These are phyloP conservation scores for Amphiprion percula DNA, from an alignment of 2,113 vertebrate genomes.

Conservation along the genomic window DNA sequence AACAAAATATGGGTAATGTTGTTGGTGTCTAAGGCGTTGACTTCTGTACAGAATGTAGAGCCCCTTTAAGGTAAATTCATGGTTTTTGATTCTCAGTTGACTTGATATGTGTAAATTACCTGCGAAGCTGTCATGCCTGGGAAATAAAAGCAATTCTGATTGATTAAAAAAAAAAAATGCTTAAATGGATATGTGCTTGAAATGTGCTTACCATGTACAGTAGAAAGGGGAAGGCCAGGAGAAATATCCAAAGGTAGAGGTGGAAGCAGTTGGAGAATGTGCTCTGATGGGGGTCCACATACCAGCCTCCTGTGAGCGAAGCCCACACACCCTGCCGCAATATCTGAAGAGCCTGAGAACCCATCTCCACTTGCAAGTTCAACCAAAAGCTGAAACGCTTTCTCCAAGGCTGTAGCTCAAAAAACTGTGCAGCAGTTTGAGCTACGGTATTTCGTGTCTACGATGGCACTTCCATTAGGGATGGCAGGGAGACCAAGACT, in stretches of 20 bases:
- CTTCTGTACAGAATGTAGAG: background rate
- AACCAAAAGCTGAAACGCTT: conserved; percentile 56
- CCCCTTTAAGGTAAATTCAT: background rate
- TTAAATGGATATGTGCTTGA: background rate
- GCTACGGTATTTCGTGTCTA: conserved; percentile 76
- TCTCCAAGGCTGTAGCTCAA: conserved; percentile 63
- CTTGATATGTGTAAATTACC: background rate
- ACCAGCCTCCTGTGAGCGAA: conserved; percentile 93
- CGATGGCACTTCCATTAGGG: conserved; percentile 80
- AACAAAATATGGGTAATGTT: background rate
- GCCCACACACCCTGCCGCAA: conserved; percentile 94
- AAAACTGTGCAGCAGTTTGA: conserved; percentile 68
- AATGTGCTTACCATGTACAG: conserved; percentile 90
- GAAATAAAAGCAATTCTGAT: background rate
- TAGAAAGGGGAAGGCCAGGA: conserved; percentile 90
- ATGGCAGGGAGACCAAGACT: conserved; percentile 67
- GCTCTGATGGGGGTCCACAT: conserved; percentile 94
- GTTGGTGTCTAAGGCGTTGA: background rate
- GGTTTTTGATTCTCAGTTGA: too few relatives aligned
- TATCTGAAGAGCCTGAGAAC: conserved; percentile 92
- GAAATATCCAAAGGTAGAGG: conserved; percentile 93
- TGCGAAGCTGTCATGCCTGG: background rate
- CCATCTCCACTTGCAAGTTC: conserved; percentile 78
- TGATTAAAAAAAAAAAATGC: background rate
- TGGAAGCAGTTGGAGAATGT: conserved; percentile 96